Base-by-base conservation (phyloP, 2,888 invertebrate genomes). In the Stictocephala bisonia region DNA sequence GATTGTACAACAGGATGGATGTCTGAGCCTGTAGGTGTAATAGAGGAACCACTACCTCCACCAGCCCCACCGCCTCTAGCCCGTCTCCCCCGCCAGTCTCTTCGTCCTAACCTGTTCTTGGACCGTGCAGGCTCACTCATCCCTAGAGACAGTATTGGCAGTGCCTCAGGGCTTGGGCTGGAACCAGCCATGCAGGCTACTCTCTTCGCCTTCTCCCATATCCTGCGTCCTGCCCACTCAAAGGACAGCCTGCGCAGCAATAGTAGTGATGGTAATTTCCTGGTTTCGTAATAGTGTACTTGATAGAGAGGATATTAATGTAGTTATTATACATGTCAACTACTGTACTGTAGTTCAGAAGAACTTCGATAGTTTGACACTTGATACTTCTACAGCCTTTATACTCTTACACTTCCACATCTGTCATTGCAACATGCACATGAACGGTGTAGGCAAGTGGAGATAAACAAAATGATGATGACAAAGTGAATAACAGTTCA, bases 181-280 rank as follows among this genome's bases (percentile, higher is more conserved):
- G 82, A 82, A 74, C 81, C 82, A 4, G 80, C 80, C 40, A 79
- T 82, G 77, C 81, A 82, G 67, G 81, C 81, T 15, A 64, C 64
- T 1, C 79, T 81, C 18, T 79, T 80, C 74, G 81, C 81, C 70
- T 80, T 82, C 75, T 80, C 82, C 3, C 81, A 80, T 73, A 79
- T 80, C 66, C 78, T 81, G 71, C 80, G 82, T 40, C 78, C 81
- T 27, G 82, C 83, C 6, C 79, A 81, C 27, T 83, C 82, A 24
- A 79, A 82, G 60, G 83, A 83, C 75, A 83, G 82, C 75, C 78
- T 83, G 7, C 77, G 79, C 67, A 81, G 81, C 44, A 79, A 79
- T 69, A 81, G 80, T 73, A 79, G 79, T 68, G 81, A 81, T 64
- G 81, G 79, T 74, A 76, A 78, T 41, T 3, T n/a, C n/a, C n/a